A percentile compares a stretch with the other conserved stretches of the same genome.
phyloP scores from a whole-genome alignment of 2,888 invertebrate species.

The Julus scandinavius region DNA sequence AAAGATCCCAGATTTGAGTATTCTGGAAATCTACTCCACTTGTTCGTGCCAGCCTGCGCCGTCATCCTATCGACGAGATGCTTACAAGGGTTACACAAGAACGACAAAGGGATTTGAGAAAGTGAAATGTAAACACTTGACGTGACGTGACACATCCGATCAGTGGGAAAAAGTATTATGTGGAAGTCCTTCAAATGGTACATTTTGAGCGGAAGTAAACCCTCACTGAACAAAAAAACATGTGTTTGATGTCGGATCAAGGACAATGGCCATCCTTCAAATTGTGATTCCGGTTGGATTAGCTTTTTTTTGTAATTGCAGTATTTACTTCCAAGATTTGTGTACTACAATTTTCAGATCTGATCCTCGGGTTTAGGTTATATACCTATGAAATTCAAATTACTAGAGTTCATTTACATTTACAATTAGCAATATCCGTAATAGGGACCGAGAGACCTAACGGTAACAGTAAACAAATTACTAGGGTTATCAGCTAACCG shows the following conservation, averaged over 20 bases:
- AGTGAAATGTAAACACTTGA: conserved; percentile 28
- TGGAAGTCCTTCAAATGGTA: not conserved
- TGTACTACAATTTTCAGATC: not conserved
- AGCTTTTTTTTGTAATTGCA: conserved; percentile 13
- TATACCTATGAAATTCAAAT: no score
- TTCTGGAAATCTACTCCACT: not conserved
- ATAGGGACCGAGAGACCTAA: no score
- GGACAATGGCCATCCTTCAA: conserved; percentile 15
- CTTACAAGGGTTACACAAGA: not conserved
- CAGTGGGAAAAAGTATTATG: conserved; percentile 11
- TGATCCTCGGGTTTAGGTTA: no score
- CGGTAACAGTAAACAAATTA: no score
- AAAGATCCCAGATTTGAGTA: not conserved
- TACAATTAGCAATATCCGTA: no score
- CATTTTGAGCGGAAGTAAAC: not conserved
- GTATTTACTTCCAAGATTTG: not conserved
- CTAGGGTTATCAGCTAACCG: no score
- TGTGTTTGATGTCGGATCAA: conserved; percentile 17
- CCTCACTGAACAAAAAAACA: not conserved
- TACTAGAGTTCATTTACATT: no score
- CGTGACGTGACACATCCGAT: conserved; percentile 18
- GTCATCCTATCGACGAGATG: not conserved
- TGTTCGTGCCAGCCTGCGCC: not conserved
- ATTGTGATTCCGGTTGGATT: not conserved
- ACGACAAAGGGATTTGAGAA: conserved; percentile 13